Evolutionary conservation across 2,888 invertebrate genomes (phyloP), one percentile per base, ranked within the genome.

Genomic region (Tanypteryx hageni): DNA sequence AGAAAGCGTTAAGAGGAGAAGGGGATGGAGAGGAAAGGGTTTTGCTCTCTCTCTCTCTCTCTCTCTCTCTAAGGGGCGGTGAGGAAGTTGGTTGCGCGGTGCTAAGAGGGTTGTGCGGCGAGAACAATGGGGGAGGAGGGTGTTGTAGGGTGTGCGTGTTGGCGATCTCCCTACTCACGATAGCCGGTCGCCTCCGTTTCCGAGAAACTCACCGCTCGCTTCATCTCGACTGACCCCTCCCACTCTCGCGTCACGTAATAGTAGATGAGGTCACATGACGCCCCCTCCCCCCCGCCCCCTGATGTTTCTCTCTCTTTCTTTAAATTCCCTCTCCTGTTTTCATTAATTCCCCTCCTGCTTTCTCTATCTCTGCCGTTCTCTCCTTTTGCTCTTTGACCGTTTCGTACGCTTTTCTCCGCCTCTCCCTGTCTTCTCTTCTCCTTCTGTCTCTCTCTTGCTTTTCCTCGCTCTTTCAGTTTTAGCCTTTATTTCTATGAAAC

Each of bases 31-130:
- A n/a, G 22, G 76, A 11, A 27, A 27, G 22, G 44, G 44, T 1
- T 44, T 44, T 1, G 44, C 5, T 44, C 44, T 44, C 5, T 44
- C 44, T 44, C 44, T 44, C 44, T n/a, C n/a, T n/a, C n/a, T n/a
- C 5, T 44, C 44, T 44, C 5, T 44, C 44, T 44, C 44, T 44
- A 1, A 5, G 44, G 44, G 44, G 44, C 44, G 44, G 44, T 44
- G 1, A 44, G 76, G 27, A 76, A 76, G 76, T 76, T 76, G 76
- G 68, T 68, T 68, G 68, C 68, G 68, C 68, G 68, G 76, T 76
- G 76, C 76, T 76, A 76, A 76, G 76, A 76, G 76, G 76, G 76
- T 76, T 27, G 44, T 76, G 76, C 76, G 76, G 76, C 76, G 76
- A 76, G 76, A 76, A 76, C 76, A 76, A 76, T 76, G 27, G 76